Percentiles rank a stretch among this genome's conserved stretches.
These are phyloP conservation scores for Drosophila bipectinata DNA, from an alignment of 1,140 invertebrate genomes.

Conservation along the genomic window DNA sequence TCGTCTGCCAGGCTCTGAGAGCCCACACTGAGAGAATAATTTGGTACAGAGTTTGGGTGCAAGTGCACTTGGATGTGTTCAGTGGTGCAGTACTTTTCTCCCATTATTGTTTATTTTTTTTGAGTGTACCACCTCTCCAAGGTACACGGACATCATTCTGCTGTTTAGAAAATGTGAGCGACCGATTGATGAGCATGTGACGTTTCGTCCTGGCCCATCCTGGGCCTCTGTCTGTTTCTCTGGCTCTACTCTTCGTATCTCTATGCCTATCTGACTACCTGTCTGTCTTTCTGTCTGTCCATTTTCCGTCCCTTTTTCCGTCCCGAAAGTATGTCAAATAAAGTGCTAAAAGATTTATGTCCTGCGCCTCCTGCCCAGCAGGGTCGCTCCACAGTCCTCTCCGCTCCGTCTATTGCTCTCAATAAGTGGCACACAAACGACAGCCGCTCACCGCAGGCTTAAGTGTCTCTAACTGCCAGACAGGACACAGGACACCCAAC, in stretches of 20 bases:
- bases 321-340: constrained; percentile 75
- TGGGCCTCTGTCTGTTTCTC: constrained; percentile 11
- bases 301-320: constrained; percentile 15
- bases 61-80: neutral
- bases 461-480: constrained; percentile 68
- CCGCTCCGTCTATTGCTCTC: constrained; percentile 55
- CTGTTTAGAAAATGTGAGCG: constrained; percentile 54
- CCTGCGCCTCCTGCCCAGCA: constrained; percentile 47
- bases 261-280: constrained; percentile 10
- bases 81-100: too few species aligned
- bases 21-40: constrained; percentile 3
- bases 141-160: constrained; percentile 62
- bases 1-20: constrained; percentile 58
- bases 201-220: constrained; percentile 11
- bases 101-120: neutral
- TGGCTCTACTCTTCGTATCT: neutral
- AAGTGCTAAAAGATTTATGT: constrained; percentile 82
- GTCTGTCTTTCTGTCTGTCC: constrained; percentile 4
- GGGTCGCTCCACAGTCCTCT: constrained; percentile 11
- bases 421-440: constrained; percentile 67
- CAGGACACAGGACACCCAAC: constrained; percentile 42
- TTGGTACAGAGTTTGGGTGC: neutral
- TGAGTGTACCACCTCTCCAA: constrained; percentile 38
- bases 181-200: constrained; percentile 70
- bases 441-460: constrained; percentile 63